Percentiles rank a stretch among this genome's conserved stretches.
These are phyloP conservation scores for Battus philenor DNA, from an alignment of 1,140 invertebrate genomes.

Conservation along the genomic window DNA sequence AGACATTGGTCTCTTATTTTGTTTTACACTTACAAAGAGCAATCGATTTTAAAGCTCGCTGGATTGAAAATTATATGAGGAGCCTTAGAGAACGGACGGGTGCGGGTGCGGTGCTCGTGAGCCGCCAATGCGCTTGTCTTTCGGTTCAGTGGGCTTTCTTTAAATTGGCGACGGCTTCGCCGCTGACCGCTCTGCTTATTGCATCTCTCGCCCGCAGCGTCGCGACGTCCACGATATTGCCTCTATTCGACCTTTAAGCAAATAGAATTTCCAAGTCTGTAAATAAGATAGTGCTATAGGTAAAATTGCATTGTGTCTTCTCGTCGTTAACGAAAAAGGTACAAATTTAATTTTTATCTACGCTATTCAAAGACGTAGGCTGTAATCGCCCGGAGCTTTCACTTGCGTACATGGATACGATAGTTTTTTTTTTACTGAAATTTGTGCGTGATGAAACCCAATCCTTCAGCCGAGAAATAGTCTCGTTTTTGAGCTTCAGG, in stretches of 20 bases:
- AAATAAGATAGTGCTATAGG: slow-evolving; percentile 65
- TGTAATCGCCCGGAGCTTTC: slow-evolving; percentile 27
- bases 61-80: slow-evolving; percentile 75
- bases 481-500: slow-evolving; percentile 38
- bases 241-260: slow-evolving; percentile 70
- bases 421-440: slow-evolving; percentile 23
- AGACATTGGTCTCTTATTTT: slow-evolving; percentile 42
- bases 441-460: slow-evolving; percentile 65
- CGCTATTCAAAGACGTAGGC: slow-evolving; percentile 29
- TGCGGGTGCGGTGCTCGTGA: slow-evolving; percentile 57
- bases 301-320: slow-evolving; percentile 49
- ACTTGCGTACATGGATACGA: neutral
- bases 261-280: slow-evolving; percentile 68
- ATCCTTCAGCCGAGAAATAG: slow-evolving; percentile 62
- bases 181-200: slow-evolving; percentile 69
- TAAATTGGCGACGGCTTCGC: slow-evolving; percentile 73
- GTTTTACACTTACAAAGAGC: slow-evolving; percentile 69
- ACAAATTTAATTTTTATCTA: slow-evolving; percentile 59
- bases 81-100: slow-evolving; percentile 57
- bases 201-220: slow-evolving; percentile 64
- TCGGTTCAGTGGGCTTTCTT: slow-evolving; percentile 77
- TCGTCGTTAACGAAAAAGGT: slow-evolving; percentile 41
- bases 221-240: slow-evolving; percentile 71
- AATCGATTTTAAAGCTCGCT: slow-evolving; percentile 75
- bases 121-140: slow-evolving; percentile 76